These are phyloP conservation scores for Typhlichthys subterraneus DNA, from an alignment of 2,797 vertebrate genomes.

Conservation along the genomic window DNA sequence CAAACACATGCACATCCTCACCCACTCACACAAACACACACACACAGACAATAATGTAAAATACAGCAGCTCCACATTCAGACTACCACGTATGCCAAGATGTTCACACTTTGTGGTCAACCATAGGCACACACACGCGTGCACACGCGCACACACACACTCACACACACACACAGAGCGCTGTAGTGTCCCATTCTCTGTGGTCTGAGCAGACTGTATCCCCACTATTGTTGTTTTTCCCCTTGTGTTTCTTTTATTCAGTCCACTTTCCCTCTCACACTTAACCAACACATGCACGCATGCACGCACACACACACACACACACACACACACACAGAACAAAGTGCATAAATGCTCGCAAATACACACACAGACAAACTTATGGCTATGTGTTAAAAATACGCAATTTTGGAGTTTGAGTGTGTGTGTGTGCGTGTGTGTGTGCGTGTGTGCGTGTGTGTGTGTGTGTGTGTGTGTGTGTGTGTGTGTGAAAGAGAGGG, in stretches of 20 bases:
- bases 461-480: too few relatives aligned
- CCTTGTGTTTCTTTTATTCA: slow-evolving; percentile 66
- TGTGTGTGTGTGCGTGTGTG: slow-evolving; percentile 45
- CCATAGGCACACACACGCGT: slow-evolving; percentile 34
- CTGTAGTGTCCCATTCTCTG: slow-evolving; percentile 42
- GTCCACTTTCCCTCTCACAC: slow-evolving; percentile 50
- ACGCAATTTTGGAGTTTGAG: slow-evolving; percentile 54
- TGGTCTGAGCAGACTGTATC: slow-evolving; percentile 55
- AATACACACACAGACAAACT: slow-evolving; percentile 34
- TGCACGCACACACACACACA: slow-evolving; percentile 29
- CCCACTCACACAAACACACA: slow-evolving; percentile 11
- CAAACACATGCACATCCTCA: slow-evolving; percentile 7
- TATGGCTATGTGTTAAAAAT: slow-evolving; percentile 77
- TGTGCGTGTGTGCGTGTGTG: slow-evolving; percentile 4
- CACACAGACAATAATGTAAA: slow-evolving; percentile 24
- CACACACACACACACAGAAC: slow-evolving; percentile 30
- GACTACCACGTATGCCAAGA: slow-evolving; percentile 36
- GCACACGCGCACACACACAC: not conserved
- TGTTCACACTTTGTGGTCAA: slow-evolving; percentile 46
- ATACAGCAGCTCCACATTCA: slow-evolving; percentile 38
- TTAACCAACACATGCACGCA: slow-evolving; percentile 31
- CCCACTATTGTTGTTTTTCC: slow-evolving; percentile 63
- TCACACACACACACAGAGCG: slow-evolving; percentile 32
- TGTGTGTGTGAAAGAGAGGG: too few relatives aligned
- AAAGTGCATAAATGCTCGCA: slow-evolving; percentile 33